Evolutionary conservation across 2,113 vertebrate genomes (phyloP).

Genomic region (Jacana jacana): DNA sequence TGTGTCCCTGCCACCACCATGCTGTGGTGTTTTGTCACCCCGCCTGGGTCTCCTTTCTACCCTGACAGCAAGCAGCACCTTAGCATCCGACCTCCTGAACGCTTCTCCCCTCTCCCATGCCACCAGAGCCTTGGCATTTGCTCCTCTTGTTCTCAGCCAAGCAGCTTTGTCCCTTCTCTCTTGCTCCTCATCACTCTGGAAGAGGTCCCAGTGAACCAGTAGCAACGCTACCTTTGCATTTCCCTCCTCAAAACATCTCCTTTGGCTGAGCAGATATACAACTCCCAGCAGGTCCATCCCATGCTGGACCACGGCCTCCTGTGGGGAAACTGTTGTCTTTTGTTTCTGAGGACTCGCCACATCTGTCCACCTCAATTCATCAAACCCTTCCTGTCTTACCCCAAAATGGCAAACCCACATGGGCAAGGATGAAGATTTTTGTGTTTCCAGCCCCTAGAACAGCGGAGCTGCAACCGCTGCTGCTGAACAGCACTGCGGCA

Average conservation of each 20-base stretch:
- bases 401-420: neutral
- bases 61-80: neutral
- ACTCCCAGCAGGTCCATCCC: neutral
- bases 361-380: neutral
- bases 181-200: neutral
- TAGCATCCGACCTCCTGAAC: neutral
- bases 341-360: neutral
- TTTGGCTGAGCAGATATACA: neutral
- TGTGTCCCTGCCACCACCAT: neutral
- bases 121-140: neutral
- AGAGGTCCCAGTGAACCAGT: neutral
- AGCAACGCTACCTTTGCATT: neutral
- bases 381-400: neutral
- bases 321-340: neutral
- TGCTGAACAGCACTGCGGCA: neutral
- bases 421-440: neutral
- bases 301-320: neutral
- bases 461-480: neutral
- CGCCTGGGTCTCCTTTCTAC: neutral
- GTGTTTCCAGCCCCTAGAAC: neutral
- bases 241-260: neutral
- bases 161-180: neutral
- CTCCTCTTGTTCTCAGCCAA: neutral
- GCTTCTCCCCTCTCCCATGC: neutral
- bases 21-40: fast-evolving